Conservation (phyloP, 2,888 invertebrate species). For the Timandra comae region DNA sequence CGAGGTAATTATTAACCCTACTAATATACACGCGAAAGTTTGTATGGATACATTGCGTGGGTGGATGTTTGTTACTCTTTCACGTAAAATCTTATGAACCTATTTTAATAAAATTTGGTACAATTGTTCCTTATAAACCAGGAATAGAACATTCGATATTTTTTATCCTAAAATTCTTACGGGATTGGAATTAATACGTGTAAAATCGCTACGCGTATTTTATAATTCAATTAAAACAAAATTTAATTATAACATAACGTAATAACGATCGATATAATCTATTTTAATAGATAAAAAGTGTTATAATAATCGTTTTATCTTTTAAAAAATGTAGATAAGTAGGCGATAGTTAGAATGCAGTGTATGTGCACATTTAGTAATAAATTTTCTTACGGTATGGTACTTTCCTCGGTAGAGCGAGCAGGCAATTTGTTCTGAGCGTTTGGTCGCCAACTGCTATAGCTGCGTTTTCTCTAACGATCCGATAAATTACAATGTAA, state of each 20-base stretch:
- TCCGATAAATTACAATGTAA: constrained; percentile 40
- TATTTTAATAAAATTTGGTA: no score
- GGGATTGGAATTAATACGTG: no score
- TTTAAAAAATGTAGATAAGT: constrained; percentile 19
- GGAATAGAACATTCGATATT: no score
- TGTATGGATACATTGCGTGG: no score
- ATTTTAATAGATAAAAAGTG: constrained; percentile 4
- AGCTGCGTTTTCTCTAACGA: constrained; percentile 49
- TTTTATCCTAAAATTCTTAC: no score
- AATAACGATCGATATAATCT: constrained; percentile 1
- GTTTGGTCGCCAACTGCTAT: constrained; percentile 41
- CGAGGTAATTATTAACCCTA: constrained; percentile 39
- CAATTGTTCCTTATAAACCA: no score
- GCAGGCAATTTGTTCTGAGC: constrained; percentile 54
- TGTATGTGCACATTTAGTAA: constrained; percentile 31
- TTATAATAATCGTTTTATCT: constrained; percentile 14
- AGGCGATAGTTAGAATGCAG: constrained; percentile 26
- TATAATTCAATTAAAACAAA: background rate
- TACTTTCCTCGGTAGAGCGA: constrained; percentile 53
- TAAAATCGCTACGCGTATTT: background rate
- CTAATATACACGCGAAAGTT: no score
- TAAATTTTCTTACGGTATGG: constrained; percentile 41
- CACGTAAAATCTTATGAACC: no score
- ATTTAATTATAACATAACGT: constrained; percentile 2
- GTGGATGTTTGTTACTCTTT: no score